A percentile compares a stretch with the other conserved stretches of the same genome.
Evolutionary conservation across 2,888 invertebrate genomes (phyloP).

Genomic region (Tenthredo amoena): DNA sequence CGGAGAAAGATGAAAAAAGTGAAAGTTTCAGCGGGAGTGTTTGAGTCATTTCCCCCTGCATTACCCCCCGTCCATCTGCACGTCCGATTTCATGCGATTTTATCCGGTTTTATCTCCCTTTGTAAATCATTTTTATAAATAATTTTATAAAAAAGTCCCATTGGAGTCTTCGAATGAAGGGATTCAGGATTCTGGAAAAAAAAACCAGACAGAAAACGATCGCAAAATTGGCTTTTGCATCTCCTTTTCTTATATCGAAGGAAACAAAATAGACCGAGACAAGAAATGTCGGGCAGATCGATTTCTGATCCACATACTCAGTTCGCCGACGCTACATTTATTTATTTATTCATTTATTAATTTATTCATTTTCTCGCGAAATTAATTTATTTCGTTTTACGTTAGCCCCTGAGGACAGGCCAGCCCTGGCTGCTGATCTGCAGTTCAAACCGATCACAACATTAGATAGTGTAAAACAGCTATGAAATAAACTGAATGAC

Average conservation of each 20-base stretch:
- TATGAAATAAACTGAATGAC: not conserved
- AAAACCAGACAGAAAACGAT: not conserved
- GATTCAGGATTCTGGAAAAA: not conserved
- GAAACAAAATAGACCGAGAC: too few relatives aligned
- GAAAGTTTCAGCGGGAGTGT: constrained; percentile 47
- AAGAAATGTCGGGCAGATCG: too few relatives aligned
- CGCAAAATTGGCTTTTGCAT: not conserved
- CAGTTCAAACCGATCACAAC: not conserved
- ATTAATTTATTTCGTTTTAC: constrained; percentile 22
- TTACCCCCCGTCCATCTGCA: not conserved
- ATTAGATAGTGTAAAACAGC: constrained; percentile 18
- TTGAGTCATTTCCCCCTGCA: constrained; percentile 9
- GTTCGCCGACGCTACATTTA: not conserved
- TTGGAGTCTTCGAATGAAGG: not conserved
- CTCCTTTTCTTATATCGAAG: too few relatives aligned
- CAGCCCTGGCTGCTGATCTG: not conserved
- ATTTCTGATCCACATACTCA: too few relatives aligned
- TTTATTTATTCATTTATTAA: constrained; percentile 32
- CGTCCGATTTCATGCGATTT: constrained; percentile 24
- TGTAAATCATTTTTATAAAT: not conserved
- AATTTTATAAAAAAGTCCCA: too few relatives aligned
- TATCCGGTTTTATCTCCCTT: constrained; percentile 7
- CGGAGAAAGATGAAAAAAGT: constrained; percentile 46
- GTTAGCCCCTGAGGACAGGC: too few relatives aligned
- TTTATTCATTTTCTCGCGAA: not conserved